Evolutionary conservation across 2,113 vertebrate genomes (phyloP).

Genomic region (Cavia porcellus): DNA sequence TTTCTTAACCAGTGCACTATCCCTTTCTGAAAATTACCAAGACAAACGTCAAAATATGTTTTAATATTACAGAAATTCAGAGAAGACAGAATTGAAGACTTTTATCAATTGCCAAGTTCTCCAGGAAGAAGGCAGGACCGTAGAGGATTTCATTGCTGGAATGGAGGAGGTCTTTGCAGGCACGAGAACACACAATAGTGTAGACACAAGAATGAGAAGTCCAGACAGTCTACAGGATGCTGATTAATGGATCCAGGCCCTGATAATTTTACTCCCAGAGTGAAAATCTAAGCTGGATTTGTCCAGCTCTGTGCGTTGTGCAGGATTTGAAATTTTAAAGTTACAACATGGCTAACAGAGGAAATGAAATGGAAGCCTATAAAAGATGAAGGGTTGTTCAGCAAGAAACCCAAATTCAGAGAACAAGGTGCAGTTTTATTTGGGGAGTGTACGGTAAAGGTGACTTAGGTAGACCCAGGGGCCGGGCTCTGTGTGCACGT

Average conservation of each 20-base stretch:
- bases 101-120: not conserved
- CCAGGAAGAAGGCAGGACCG: not conserved
- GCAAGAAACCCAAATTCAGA: conserved; percentile 24
- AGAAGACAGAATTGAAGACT: not conserved
- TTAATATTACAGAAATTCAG: not conserved
- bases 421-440: conserved; percentile 42
- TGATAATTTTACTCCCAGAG: conserved; percentile 34
- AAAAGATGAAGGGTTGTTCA: conserved; percentile 32
- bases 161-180: not conserved
- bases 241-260: not conserved
- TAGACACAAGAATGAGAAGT: not conserved
- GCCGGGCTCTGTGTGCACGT: conserved; percentile 54
- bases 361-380: conserved; percentile 74
- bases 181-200: not conserved
- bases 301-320: conserved; percentile 10
- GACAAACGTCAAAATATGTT: not conserved
- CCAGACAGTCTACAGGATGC: not conserved
- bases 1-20: too few relatives aligned
- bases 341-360: conserved; percentile 14
- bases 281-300: conserved; percentile 55
- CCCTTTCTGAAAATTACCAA: not conserved
- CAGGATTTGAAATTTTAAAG: conserved; percentile 55
- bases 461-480: conserved; percentile 66
- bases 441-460: conserved; percentile 23
- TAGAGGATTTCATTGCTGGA: not conserved